Percentiles rank a stretch among this genome's conserved stretches.
Evolutionary conservation across 2,797 vertebrate genomes (phyloP).

Genomic region (Siniperca obscura): DNA sequence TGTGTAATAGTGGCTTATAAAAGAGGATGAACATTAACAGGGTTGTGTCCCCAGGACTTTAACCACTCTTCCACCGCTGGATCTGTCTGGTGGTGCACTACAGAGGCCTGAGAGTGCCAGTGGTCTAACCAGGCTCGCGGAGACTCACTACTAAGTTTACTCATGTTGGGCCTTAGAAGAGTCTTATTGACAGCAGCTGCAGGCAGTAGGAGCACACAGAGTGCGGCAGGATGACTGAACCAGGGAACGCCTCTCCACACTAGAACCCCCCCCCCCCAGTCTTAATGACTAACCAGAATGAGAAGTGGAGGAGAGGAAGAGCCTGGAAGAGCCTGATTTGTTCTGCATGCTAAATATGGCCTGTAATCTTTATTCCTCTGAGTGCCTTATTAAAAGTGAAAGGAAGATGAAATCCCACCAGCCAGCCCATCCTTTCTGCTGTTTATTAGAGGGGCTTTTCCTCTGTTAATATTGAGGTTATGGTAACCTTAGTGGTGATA

Average conservation of each 20-base stretch:
- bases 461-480: slow-evolving; percentile 90
- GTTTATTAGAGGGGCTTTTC: slow-evolving; percentile 85
- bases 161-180: slow-evolving; percentile 55
- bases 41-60: slow-evolving; percentile 65
- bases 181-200: slow-evolving; percentile 80
- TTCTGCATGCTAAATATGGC: slow-evolving; percentile 91
- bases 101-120: slow-evolving; percentile 49
- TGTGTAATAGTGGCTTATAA: slow-evolving; percentile 80
- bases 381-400: slow-evolving; percentile 85
- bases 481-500: slow-evolving; percentile 86
- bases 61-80: slow-evolving; percentile 53
- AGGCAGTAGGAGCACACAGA: slow-evolving; percentile 68
- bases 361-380: slow-evolving; percentile 85
- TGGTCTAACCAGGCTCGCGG: slow-evolving; percentile 56
- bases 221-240: slow-evolving; percentile 69
- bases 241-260: slow-evolving; percentile 72
- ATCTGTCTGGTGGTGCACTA: slow-evolving; percentile 49
- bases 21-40: slow-evolving; percentile 70
- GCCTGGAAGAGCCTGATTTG: slow-evolving; percentile 87
- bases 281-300: slow-evolving; percentile 87
- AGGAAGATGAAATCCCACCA: slow-evolving; percentile 84
- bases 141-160: slow-evolving; percentile 61
- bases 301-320: slow-evolving; percentile 83
- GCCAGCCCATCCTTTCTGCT: slow-evolving; percentile 83
- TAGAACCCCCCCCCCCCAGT: slow-evolving; percentile 60